Conservation (phyloP, 2,797 vertebrate species). For the Prionace glauca region DNA sequence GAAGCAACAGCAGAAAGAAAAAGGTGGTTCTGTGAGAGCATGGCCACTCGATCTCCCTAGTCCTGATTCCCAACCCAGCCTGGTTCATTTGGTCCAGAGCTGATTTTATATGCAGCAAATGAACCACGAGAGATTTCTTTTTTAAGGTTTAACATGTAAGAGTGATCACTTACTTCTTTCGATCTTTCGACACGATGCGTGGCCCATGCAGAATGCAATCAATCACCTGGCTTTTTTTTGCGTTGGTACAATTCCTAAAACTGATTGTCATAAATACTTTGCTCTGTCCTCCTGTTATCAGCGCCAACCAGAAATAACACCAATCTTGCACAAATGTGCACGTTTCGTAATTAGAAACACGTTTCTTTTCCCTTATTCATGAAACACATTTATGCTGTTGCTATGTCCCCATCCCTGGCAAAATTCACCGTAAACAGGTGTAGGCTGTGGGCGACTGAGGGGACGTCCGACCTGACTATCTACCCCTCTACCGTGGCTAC, state of each 20-base stretch:
- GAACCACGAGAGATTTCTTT: not conserved
- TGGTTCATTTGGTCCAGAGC: not conserved
- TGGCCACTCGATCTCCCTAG: not conserved
- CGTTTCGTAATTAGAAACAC: not conserved
- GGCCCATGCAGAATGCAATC: not conserved
- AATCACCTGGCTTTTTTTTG: not conserved
- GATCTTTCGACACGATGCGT: not conserved
- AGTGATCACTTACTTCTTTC: not conserved
- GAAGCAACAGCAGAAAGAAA: not conserved
- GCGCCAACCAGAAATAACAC: not conserved
- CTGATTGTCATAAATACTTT: not conserved
- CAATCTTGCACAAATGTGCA: not conserved
- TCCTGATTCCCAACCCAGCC: not conserved
- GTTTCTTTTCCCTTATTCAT: not conserved
- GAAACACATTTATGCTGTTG: not conserved
- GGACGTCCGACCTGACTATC: too few relatives aligned
- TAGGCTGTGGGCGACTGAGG: too few relatives aligned
- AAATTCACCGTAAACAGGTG: too few relatives aligned
- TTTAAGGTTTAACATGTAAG: not conserved
- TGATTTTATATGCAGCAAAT: not conserved
- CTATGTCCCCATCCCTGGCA: not conserved
- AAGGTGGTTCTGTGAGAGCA: too few relatives aligned
- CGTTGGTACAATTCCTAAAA: not conserved
- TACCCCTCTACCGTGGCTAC: too few relatives aligned
- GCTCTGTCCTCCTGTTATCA: not conserved